Evolutionary conservation across 2,113 vertebrate genomes (phyloP).

Genomic region (Cichladusa arquata): DNA sequence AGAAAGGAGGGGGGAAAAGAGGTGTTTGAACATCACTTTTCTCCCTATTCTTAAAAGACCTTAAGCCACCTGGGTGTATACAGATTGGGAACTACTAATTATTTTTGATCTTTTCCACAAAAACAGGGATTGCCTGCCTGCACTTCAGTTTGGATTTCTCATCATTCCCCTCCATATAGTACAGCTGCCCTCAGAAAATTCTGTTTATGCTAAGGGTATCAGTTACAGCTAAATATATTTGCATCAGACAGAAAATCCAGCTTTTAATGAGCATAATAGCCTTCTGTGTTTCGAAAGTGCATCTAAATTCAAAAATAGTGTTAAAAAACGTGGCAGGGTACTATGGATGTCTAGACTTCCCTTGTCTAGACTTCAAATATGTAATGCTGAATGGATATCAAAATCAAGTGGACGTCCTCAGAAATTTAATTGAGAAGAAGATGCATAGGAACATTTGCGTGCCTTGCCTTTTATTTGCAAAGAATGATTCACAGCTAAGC

Average conservation of each 20-base stretch:
- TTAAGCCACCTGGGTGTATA: not conserved
- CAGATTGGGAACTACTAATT: not conserved
- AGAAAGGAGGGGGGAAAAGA: rapidly evolving
- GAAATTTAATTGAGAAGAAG: not conserved
- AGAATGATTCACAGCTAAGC: not conserved
- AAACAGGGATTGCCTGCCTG: not conserved
- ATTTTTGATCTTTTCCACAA: not conserved
- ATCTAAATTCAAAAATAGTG: not conserved
- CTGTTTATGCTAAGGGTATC: not conserved
- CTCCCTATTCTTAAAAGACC: not conserved
- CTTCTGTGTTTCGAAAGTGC: not conserved
- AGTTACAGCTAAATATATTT: not conserved
- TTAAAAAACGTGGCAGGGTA: not conserved
- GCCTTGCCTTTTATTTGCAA: slow-evolving; percentile 15
- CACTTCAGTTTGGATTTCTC: not conserved
- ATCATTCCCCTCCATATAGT: rapidly evolving
- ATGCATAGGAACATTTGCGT: not conserved
- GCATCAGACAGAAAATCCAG: not conserved
- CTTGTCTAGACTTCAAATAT: slow-evolving; percentile 13
- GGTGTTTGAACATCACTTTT: not conserved
- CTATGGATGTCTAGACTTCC: not conserved
- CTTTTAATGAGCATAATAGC: not conserved
- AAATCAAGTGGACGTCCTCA: not conserved
- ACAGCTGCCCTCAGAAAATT: not conserved
- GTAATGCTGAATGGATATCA: not conserved